phyloP scores from a whole-genome alignment of 2,888 invertebrate species.

The Oscheius sp. region DNA sequence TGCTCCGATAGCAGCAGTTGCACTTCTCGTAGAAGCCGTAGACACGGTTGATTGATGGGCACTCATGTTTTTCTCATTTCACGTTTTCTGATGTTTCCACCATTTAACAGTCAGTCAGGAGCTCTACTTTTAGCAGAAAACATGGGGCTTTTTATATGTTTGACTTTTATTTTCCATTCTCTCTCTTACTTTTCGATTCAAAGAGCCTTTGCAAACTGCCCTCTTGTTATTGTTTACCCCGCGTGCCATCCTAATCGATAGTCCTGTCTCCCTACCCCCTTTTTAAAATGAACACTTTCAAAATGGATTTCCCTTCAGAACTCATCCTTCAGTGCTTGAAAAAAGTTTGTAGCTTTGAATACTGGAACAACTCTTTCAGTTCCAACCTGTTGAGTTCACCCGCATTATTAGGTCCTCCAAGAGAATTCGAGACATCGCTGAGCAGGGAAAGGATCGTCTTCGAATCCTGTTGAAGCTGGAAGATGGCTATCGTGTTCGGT shows the following conservation, averaged over 20 bases:
- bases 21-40: slow-evolving; percentile 67
- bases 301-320: no score
- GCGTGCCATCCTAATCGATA: no score
- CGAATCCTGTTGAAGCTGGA: background rate
- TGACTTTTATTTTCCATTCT: no score
- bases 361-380: background rate
- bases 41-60: slow-evolving; percentile 61
- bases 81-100: slow-evolving; percentile 51
- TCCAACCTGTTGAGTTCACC: slow-evolving; percentile 4
- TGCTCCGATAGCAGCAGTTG: slow-evolving; percentile 57
- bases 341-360: background rate
- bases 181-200: no score
- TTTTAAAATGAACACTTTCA: no score
- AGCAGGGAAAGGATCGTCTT: background rate
- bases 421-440: background rate
- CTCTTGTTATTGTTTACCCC: no score
- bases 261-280: no score
- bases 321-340: background rate
- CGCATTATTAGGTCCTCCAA: background rate
- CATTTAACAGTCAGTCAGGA: no score
- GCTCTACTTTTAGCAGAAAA: no score
- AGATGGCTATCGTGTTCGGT: background rate
- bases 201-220: no score
- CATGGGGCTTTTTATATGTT: no score
- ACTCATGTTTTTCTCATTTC: no score